Percentiles rank a stretch among this genome's conserved stretches.
Evolutionary conservation across 1,140 invertebrate species (phyloP).

Genomic region (Stratiolaelaps scimitus): DNA sequence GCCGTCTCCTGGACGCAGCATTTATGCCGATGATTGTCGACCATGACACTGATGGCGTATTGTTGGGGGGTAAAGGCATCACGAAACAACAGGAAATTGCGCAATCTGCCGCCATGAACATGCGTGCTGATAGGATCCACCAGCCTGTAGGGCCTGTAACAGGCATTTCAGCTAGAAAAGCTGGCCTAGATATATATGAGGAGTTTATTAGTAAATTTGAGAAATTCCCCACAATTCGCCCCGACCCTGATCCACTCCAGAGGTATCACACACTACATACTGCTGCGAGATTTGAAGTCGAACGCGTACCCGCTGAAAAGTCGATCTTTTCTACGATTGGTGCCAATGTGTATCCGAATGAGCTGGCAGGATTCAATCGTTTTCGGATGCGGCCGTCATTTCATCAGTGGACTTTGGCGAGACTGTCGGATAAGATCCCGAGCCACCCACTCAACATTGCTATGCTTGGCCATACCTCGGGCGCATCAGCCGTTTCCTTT

Average conservation of each 20-base stretch:
- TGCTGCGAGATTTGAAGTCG: not conserved
- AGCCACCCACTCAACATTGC: constrained; percentile 15
- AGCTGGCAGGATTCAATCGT: constrained; percentile 11
- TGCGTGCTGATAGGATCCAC: too few relatives aligned
- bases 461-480: not conserved
- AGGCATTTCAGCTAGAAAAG: too few relatives aligned
- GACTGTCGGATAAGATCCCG: constrained; percentile 31
- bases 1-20: constrained; percentile 43
- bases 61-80: constrained; percentile 58
- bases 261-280: not conserved
- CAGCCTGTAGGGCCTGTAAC: too few relatives aligned
- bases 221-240: not conserved
- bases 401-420: constrained; percentile 47
- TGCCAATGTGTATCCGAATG: constrained; percentile 4
- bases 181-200: not conserved
- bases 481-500: constrained; percentile 24
- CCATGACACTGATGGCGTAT: constrained; percentile 51
- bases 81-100: too few relatives aligned
- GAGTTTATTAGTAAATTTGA: constrained; percentile 24
- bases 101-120: too few relatives aligned
- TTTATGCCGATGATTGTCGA: constrained; percentile 38
- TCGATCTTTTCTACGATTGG: not conserved
- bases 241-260: not conserved
- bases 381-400: not conserved
- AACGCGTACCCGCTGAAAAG: not conserved